A percentile compares a stretch with the other conserved stretches of the same genome.
Evolutionary conservation across 2,797 vertebrate genomes (phyloP).

Genomic region (Psittacula derbiana): DNA sequence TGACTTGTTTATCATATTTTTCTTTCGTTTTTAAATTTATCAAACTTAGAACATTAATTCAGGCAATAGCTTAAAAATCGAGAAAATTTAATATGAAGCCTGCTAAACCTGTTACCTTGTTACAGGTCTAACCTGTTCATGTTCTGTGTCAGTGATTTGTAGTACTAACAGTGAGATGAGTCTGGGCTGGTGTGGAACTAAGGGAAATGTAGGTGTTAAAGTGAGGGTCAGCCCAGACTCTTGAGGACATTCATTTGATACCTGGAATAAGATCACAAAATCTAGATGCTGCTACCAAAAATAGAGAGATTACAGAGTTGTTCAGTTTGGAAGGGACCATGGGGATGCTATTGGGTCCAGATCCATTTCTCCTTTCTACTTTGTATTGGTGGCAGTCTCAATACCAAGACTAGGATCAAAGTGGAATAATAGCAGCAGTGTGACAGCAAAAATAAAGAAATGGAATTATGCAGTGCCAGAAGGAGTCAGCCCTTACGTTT

Average conservation of each 20-base stretch:
- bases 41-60: not conserved
- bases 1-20: not conserved
- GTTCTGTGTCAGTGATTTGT: not conserved
- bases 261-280: not conserved
- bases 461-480: not conserved
- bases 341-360: not conserved
- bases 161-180: not conserved
- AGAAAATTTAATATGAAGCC: not conserved
- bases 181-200: not conserved
- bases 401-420: not conserved
- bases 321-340: not conserved
- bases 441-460: conserved; percentile 22
- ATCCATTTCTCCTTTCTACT: not conserved
- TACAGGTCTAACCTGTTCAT: not conserved
- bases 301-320: not conserved
- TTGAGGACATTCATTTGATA: not conserved
- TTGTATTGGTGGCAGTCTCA: not conserved
- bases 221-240: not conserved
- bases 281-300: not conserved
- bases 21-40: not conserved
- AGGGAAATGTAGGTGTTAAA: not conserved
- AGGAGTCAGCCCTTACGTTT: not conserved
- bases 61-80: not conserved
- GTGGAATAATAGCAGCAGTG: not conserved
- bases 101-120: not conserved